Percentiles rank a stretch among this genome's conserved stretches.
Conservation (phyloP, 2,797 vertebrate genomes). For the Aphelocoma californica region DNA sequence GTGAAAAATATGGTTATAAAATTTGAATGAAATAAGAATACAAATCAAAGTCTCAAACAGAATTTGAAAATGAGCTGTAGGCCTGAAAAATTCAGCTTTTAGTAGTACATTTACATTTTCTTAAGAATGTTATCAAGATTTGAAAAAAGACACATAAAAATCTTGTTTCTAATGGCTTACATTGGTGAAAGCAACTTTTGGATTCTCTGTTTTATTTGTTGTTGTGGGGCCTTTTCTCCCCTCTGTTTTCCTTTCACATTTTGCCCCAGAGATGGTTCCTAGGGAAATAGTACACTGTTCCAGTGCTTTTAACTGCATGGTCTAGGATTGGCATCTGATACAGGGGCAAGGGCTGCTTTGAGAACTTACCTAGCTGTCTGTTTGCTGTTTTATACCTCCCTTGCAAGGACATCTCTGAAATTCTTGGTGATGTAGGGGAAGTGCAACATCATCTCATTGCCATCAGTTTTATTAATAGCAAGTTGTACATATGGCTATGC, state of each 20-base stretch:
- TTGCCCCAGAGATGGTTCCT: neutral
- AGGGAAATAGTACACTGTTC: neutral
- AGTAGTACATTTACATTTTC: neutral
- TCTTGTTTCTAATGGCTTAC: neutral
- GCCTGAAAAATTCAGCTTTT: neutral
- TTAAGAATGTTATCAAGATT: neutral
- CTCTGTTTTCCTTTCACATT: fast-evolving
- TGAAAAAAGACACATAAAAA: neutral
- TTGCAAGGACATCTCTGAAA: neutral
- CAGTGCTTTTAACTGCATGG: neutral
- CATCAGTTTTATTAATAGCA: neutral
- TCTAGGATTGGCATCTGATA: neutral
- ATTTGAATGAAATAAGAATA: neutral
- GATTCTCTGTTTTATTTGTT: neutral
- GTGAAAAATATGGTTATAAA: neutral
- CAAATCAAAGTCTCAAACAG: neutral
- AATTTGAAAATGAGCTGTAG: neutral
- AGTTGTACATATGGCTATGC: neutral
- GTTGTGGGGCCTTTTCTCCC: neutral
- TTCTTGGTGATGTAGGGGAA: neutral
- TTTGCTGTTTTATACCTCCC: neutral
- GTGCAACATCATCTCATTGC: neutral
- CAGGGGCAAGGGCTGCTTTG: neutral
- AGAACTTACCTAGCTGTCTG: neutral
- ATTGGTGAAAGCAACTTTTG: neutral